Conservation (phyloP, 1,140 invertebrate genomes). For the Cydia fagiglandana region DNA sequence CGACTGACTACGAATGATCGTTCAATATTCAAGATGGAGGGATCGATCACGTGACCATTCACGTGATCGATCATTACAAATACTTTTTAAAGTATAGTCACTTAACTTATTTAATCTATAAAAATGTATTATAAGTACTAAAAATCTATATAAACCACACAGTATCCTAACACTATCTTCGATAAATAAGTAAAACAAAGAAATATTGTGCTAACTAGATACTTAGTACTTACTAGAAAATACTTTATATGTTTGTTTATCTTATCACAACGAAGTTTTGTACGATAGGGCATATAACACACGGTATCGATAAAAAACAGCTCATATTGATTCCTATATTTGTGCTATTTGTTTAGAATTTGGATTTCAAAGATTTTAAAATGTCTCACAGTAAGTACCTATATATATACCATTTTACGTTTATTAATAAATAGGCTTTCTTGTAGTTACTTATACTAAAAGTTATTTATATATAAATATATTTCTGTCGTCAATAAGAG, state of each 20-base stretch:
- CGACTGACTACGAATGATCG: no score
- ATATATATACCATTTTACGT: neutral
- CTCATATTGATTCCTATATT: constrained; percentile 19
- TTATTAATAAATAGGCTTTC: no score
- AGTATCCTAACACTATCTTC: no score
- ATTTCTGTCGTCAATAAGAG: neutral
- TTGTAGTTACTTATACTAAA: neutral
- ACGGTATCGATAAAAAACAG: neutral
- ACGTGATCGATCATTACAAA: no score
- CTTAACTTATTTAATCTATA: no score
- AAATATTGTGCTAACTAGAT: neutral
- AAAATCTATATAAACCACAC: no score
- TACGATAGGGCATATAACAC: constrained; percentile 12
- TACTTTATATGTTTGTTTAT: constrained; percentile 34
- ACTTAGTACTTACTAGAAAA: neutral
- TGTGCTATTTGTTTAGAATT: constrained; percentile 9
- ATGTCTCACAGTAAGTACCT: constrained; percentile 44
- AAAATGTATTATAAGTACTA: no score
- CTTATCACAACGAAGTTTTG: constrained; percentile 40
- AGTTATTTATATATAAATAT: neutral
- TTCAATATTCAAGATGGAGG: no score
- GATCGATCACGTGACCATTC: no score
- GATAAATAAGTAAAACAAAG: neutral
- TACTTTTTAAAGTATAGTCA: no score
- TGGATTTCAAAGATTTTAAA: neutral